Conservation (phyloP, 2,113 vertebrate species). For the Labrus mixtus region DNA sequence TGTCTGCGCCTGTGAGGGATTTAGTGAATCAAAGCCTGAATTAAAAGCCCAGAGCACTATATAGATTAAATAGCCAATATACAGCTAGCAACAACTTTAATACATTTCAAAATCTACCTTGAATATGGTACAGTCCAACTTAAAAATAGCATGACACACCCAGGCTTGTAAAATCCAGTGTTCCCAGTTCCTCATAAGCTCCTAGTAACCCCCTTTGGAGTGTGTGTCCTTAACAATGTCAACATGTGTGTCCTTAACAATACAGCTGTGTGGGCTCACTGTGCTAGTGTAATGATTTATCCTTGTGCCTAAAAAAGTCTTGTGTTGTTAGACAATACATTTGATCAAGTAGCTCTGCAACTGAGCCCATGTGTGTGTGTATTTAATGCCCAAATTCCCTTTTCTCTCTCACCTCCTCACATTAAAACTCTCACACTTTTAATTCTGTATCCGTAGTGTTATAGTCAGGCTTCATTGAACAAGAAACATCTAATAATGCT, state of each 20-base stretch:
- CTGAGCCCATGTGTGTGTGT: slow-evolving; percentile 10
- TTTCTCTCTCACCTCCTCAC: background rate
- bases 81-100: background rate
- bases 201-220: slow-evolving; percentile 12
- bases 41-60: slow-evolving; percentile 4
- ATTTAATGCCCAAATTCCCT: background rate
- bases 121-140: slow-evolving; percentile 8
- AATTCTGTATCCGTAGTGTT: background rate
- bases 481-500: slow-evolving; percentile 25
- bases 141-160: slow-evolving; percentile 29
- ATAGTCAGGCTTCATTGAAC: slow-evolving; percentile 40
- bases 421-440: too few species aligned
- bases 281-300: slow-evolving; percentile 16
- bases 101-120: slow-evolving; percentile 21
- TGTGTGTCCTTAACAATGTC: slow-evolving; percentile 13
- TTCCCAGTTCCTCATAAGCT: slow-evolving; percentile 33
- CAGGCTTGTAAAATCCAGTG: slow-evolving; percentile 30
- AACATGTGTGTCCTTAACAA: slow-evolving; percentile 36
- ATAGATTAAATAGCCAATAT: background rate
- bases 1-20: background rate
- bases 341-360: slow-evolving; percentile 7
- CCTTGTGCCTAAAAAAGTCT: slow-evolving; percentile 4
- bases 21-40: slow-evolving; percentile 23
- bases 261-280: slow-evolving; percentile 6
- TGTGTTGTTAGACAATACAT: background rate